Evolutionary conservation across 23 tunicate genomes (phyloP), one percentile per base, ranked within the genome.

Genomic region (Halocynthia aurantium): DNA sequence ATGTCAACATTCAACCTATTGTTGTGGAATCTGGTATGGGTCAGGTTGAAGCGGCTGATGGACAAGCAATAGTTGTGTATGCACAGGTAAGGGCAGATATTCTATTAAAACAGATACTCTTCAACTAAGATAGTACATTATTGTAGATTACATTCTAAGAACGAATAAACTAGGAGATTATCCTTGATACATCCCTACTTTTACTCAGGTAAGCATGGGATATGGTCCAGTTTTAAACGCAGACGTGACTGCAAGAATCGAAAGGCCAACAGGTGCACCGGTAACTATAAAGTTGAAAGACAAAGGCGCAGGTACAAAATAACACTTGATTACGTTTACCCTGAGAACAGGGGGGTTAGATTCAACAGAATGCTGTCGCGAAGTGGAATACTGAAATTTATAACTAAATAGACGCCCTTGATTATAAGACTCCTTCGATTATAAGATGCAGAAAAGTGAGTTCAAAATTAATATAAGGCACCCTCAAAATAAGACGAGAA

Each of bases 201-300:
- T 72, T 72, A 7, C 49, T 17, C 51, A 86, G 91, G 91, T 86
- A 6, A 71, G 87, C 51, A 85, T 83, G 84, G 93, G 93, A 13
- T 87, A 57, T 53, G 71, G 64, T 8, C 91, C 91, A 9, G 81
- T 86, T 12, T 57, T 86, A 21, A 82, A 62, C 10, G 91, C 84
- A 0, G 75, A 86, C 40, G 91, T 86, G 6, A 50, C 72, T 13
- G 91, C 91, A 7, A 86, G 44, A 10, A 66, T 86, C 5, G 81
- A 55, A 40, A 31, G 76, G 55, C 91, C 91, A 0, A 75, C 63
- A 49, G 93, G 86, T 2, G 69, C 55, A 7, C 70, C 60, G 7
- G 78, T 51, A 70, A 22, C 11, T 8, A 52, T 87, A 7, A 69
- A 73, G 17, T 61, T 87, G 64, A 75, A 57, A 62, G 93, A 87